phyloP scores from a whole-genome alignment of 1,140 invertebrate genomes.

The Rhopalosiphum maidis region DNA sequence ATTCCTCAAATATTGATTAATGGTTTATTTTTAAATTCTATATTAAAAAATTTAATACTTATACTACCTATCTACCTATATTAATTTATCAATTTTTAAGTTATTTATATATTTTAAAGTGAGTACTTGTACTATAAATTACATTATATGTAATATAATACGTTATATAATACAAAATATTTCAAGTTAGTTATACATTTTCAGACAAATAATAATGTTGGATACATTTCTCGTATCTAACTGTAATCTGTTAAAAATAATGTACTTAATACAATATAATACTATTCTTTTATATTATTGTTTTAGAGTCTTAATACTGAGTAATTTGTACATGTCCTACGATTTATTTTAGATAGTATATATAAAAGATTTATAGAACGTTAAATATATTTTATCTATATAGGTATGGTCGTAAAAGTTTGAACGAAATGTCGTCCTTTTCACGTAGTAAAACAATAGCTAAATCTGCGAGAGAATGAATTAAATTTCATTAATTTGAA shows the following conservation, averaged over 20 bases:
- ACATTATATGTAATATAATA: background rate
- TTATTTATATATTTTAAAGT: background rate
- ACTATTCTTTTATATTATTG: background rate
- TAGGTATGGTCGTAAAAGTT: background rate
- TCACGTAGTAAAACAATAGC: background rate
- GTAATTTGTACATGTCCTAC: background rate
- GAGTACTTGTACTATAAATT: background rate
- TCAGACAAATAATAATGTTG: background rate
- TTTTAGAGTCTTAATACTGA: background rate
- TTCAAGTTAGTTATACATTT: background rate
- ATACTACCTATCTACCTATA: background rate
- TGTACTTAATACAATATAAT: background rate
- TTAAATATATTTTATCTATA: slow-evolving; percentile 21
- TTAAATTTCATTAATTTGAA: slow-evolving; percentile 34
- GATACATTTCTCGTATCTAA: background rate
- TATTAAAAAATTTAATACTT: background rate
- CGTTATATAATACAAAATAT: background rate
- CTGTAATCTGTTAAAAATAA: background rate
- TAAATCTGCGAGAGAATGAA: background rate
- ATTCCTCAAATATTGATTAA: background rate
- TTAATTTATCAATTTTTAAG: background rate
- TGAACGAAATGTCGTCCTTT: background rate
- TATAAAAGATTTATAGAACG: background rate
- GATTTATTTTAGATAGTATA: background rate
- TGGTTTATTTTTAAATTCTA: background rate